Evolutionary conservation across 1,140 invertebrate species (phyloP).

Genomic region (Tribolium madens): DNA sequence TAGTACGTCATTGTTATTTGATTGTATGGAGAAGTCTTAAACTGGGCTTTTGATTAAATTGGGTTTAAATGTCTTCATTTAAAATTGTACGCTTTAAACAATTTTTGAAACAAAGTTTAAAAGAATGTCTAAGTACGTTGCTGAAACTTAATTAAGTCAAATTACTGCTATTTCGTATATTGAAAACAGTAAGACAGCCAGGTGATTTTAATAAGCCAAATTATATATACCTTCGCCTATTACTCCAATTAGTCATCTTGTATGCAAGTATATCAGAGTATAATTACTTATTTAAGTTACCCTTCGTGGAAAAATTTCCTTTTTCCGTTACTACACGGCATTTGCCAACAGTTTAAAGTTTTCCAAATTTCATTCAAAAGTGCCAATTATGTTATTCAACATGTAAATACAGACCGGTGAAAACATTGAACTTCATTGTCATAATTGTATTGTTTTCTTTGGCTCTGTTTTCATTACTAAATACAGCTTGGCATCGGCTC

Average conservation of each 20-base stretch:
- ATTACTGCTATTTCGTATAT: slow-evolving; percentile 22
- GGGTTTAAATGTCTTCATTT: slow-evolving; percentile 42
- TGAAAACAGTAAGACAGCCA: slow-evolving; percentile 15
- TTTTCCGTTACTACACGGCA: neutral
- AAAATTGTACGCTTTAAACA: slow-evolving; percentile 23
- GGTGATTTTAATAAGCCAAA: slow-evolving; percentile 29
- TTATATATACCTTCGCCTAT: slow-evolving; percentile 10
- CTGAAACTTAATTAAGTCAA: slow-evolving; percentile 1
- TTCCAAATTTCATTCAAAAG: slow-evolving; percentile 13
- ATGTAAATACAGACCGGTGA: neutral
- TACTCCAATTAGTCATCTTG: slow-evolving; percentile 36
- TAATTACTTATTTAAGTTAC: slow-evolving; percentile 6
- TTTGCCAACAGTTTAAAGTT: neutral
- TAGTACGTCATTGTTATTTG: slow-evolving; percentile 47
- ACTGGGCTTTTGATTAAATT: slow-evolving; percentile 17
- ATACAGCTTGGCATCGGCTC: slow-evolving; percentile 21
- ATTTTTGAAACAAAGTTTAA: neutral
- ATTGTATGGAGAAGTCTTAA: neutral
- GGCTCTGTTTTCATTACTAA: slow-evolving; percentile 27
- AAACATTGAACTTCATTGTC: slow-evolving; percentile 36
- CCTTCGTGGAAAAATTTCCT: neutral
- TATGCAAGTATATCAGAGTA: slow-evolving; percentile 14
- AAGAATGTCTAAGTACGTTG: slow-evolving; percentile 9
- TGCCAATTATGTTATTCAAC: slow-evolving; percentile 12
- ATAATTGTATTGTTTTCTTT: slow-evolving; percentile 26